Evolutionary conservation across 2,888 invertebrate genomes (phyloP), one percentile per base, ranked within the genome.

Genomic region (Subacronicta megacephala): DNA sequence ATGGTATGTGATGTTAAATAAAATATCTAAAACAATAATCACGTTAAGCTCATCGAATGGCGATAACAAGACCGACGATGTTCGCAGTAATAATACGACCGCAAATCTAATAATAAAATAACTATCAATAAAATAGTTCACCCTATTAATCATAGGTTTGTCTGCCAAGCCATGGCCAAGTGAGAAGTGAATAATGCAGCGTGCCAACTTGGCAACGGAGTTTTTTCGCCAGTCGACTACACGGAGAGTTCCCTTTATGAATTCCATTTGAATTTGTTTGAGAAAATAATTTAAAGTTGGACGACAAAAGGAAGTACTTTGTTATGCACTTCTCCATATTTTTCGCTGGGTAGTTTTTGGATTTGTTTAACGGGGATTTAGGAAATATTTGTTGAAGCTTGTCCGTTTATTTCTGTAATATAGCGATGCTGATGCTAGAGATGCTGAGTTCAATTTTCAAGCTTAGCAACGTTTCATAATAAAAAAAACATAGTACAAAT

Each of bases 151-250:
- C 78, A 77, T 69, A 63, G 59, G 55, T 62, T 61, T 62, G 60
- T 72, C 66, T 45, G 42, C 69, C 16, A 36, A 67, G 12, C 31
- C 56, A 46, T 56, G 64, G 61, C 69, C 60, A 66, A 62, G 36
- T 67, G 44, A 67, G 64, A 80, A 80, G 76, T 82, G 82, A 84
- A 85, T 83, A 84, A 87, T 83, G 77, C 81, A 81, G 56, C 54
- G 47, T 54, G 49, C 55, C 62, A 75, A 72, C 60, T 76, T 66
- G 60, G 45, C 55, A 15, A 36, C 40, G 40, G 55, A 54, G 47
- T 67, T 66, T 65, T 56, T 66, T 49, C 41, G 58, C 52, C 52
- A 49, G 23, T 63, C 71, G 62, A 75, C 73, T 70, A 72, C 74
- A 75, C 71, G 61, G 68, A 36, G 68, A 69, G 77, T 58, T 59